Evolutionary conservation across 37 sponge, comb jelly and placozoan species (phyloP), one percentile per base, ranked within the genome.

Genomic region (Beroe forskalii): DNA sequence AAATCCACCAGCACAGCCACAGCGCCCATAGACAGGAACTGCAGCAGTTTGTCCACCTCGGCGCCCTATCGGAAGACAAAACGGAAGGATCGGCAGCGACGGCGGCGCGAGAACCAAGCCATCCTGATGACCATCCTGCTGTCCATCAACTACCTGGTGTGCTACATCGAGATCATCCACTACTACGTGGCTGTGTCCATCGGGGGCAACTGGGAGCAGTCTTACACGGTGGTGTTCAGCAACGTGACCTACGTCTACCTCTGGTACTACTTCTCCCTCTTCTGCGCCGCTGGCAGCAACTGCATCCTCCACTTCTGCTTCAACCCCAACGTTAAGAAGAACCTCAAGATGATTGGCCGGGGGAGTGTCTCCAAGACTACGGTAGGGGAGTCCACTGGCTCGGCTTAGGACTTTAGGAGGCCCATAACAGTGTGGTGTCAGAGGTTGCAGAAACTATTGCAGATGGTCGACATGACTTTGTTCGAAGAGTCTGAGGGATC

Each of bases 231-330:
- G 43, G 35, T 80, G 1, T 80, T 80, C 35, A 44, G 23, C 12
- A 80, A 80, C 35, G 86, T 80, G 1, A 80, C 86, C 27, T 80
- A 80, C 42, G 86, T 80, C 40, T 80, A 80, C 40, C 55, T 80
- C n/a, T 80, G 86, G 86, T 80, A 80, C 30, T 80, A 80, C 55
- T 80, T 80, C 40, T 80, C 86, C 8, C 86, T 80, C 12, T 80
- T 80, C 30, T 80, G 28, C 40, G 86, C 86, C 0, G 37, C 86
- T 0, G 55, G 86, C 9, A 80, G n/a, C 48, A 80, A 80, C 35
- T 20, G 38, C 3, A 41, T 80, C 3, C 27, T 80, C 0, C 86
- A 80, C 4, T 80, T 44, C 22, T 44, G 86, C 27, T 80, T 80
- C 30, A 80, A 80, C 55, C 86, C 86, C 12, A 80, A 80, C n/a